Evolutionary conservation across 2,113 vertebrate species (phyloP).

Genomic region (Gambusia holbrooki): DNA sequence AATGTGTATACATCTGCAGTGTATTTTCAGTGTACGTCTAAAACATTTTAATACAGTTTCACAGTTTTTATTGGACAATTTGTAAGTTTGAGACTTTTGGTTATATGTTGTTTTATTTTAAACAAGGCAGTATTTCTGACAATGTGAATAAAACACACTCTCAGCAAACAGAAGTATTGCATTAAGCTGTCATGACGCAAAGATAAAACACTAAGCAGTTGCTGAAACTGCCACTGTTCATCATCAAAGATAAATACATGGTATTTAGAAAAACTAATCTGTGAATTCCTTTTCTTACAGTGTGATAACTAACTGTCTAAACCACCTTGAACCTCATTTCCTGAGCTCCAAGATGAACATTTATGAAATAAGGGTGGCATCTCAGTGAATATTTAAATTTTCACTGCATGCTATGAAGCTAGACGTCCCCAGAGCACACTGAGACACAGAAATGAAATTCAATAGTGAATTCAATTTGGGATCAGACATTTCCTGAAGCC

Average conservation of each 20-base stretch:
- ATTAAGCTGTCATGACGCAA: not conserved
- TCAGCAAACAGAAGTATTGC: not conserved
- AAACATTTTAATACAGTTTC: too few species aligned
- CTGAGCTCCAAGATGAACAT: conserved; percentile 7
- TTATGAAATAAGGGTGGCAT: conserved; percentile 46
- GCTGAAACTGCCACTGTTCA: not conserved
- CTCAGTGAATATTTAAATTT: conserved; percentile 35
- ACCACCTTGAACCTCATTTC: conserved; percentile 17
- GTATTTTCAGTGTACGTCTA: too few species aligned
- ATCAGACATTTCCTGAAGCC: conserved; percentile 60
- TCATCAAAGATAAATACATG: not conserved
- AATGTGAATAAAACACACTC: not conserved
- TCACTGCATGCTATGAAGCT: conserved; percentile 34
- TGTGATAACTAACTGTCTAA: not conserved
- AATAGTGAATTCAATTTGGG: conserved; percentile 57
- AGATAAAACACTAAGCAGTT: too few species aligned
- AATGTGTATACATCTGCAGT: too few species aligned
- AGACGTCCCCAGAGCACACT: conserved; percentile 37
- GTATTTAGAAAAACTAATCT: not conserved
- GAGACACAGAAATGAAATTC: conserved; percentile 57
- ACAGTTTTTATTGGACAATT: not conserved
- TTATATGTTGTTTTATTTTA: not conserved
- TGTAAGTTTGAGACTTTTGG: not conserved
- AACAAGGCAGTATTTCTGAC: not conserved
- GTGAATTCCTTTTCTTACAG: not conserved